A percentile compares a stretch with the other conserved stretches of the same genome.
phyloP scores from a whole-genome alignment of 1,140 invertebrate species.

The Platyscapa corneri region DNA sequence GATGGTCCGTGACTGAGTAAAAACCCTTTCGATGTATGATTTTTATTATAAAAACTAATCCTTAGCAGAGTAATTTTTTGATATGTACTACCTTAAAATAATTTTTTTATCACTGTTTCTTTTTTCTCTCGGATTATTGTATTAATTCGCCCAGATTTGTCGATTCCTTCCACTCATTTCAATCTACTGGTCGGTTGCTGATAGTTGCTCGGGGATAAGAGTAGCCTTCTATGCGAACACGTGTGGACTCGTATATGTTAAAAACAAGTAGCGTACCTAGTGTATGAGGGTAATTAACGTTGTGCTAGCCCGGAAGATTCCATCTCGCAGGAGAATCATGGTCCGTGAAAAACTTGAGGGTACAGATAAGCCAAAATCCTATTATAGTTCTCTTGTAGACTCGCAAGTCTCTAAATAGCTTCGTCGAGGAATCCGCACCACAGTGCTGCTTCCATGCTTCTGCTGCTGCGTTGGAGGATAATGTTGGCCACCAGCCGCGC shows the following conservation, averaged over 20 bases:
- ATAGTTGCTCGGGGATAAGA: not conserved
- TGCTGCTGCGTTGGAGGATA: not conserved
- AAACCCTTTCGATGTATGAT: too few relatives aligned
- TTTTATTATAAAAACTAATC: not conserved
- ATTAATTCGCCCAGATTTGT: not conserved
- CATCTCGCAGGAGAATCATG: not conserved
- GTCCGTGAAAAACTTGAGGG: conserved; percentile 1
- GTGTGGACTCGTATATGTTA: not conserved
- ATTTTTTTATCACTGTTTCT: not conserved
- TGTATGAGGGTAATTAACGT: not conserved
- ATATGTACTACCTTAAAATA: not conserved
- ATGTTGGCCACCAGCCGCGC: too few relatives aligned
- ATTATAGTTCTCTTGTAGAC: conserved; percentile 9
- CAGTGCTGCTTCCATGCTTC: not conserved
- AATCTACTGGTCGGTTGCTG: not conserved
- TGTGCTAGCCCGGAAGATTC: not conserved
- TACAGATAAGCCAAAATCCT: conserved; percentile 4
- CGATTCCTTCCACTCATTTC: conserved; percentile 1
- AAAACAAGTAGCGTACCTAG: not conserved
- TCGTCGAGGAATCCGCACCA: not conserved
- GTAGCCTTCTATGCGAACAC: not conserved
- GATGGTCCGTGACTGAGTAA: too few relatives aligned
- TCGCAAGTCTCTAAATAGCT: conserved; percentile 4
- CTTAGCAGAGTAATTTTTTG: not conserved
- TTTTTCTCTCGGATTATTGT: not conserved